Percentiles rank a stretch among this genome's conserved stretches.
phyloP scores from a whole-genome alignment of 2,797 vertebrate species.

The Channa striata region DNA sequence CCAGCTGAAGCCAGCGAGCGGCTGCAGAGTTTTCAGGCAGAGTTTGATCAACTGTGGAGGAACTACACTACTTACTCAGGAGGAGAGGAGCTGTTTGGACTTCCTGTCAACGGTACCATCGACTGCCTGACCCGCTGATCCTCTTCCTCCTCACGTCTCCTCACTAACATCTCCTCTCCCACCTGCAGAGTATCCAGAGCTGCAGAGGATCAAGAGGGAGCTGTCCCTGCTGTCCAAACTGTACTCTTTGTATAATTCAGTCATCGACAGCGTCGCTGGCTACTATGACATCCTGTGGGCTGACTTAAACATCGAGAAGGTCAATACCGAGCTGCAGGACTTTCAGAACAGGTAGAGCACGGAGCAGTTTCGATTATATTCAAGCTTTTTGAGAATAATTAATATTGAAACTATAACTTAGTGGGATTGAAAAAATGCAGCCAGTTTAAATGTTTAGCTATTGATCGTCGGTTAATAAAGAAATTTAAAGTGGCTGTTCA shows the following conservation, averaged over 20 bases:
- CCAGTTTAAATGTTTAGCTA: background rate
- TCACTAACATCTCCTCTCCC: background rate
- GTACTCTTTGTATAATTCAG: constrained; percentile 84
- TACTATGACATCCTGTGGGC: constrained; percentile 88
- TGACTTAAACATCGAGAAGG: constrained; percentile 86
- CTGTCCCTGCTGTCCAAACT: constrained; percentile 87
- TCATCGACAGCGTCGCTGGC: constrained; percentile 76
- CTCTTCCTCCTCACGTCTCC: background rate
- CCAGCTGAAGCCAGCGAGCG: constrained; percentile 86
- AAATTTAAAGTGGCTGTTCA: too few species aligned
- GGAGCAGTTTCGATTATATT: background rate
- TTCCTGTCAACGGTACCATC: constrained; percentile 81
- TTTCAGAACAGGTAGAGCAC: constrained; percentile 86
- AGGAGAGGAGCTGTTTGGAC: constrained; percentile 89
- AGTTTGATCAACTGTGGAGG: constrained; percentile 89
- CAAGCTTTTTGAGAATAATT: too few species aligned
- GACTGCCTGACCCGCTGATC: background rate
- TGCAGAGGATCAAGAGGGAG: constrained; percentile 87
- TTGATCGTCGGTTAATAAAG: too few species aligned
- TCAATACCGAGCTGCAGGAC: constrained; percentile 87
- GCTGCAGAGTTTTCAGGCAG: constrained; percentile 86
- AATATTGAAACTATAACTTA: background rate
- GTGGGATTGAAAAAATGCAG: too few species aligned
- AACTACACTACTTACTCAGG: constrained; percentile 83
- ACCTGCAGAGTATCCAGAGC: constrained; percentile 84